phyloP scores from a whole-genome alignment of 2,113 vertebrate species.

The Coturnix japonica region DNA sequence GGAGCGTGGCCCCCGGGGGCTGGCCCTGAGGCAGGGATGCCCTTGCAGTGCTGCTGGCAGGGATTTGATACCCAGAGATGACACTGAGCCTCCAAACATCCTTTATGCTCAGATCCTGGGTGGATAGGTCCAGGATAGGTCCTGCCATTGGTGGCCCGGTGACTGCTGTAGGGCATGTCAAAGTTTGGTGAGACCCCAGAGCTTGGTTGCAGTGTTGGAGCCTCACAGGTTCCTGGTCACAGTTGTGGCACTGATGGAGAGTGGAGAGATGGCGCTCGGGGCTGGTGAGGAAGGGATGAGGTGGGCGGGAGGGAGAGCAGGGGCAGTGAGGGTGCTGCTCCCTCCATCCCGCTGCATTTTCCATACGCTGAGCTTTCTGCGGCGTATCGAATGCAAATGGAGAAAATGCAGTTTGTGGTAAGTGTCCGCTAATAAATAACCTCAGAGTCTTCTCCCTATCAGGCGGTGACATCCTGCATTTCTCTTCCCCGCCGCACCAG shows the following conservation, averaged over 20 bases:
- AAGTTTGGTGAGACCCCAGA: neutral
- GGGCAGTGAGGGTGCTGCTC: neutral
- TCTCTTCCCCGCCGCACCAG: constrained; percentile 74
- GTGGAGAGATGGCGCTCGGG: neutral
- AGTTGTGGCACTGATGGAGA: neutral
- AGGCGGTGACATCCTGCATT: constrained; percentile 80
- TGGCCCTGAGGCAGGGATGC: neutral
- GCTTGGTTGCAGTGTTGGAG: neutral
- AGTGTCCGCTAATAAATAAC: constrained; percentile 81
- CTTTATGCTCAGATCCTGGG: accelerated
- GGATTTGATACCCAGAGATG: neutral
- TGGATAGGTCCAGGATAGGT: neutral
- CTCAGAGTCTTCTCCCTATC: constrained; percentile 75
- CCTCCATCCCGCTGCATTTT: neutral
- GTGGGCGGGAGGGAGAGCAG: neutral
- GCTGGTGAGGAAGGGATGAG: neutral
- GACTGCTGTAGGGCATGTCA: neutral
- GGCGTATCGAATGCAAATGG: constrained; percentile 69
- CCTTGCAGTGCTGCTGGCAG: neutral
- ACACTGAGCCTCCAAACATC: neutral
- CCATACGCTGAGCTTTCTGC: neutral
- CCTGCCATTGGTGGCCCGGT: accelerated
- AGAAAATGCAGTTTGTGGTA: constrained; percentile 78
- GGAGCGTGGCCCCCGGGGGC: neutral
- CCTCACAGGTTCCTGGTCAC: neutral